A percentile compares a stretch with the other conserved stretches of the same genome.
phyloP scores from a whole-genome alignment of 53 echinoderm and acorn worm genomes.

The Hippasteria phrygiana region DNA sequence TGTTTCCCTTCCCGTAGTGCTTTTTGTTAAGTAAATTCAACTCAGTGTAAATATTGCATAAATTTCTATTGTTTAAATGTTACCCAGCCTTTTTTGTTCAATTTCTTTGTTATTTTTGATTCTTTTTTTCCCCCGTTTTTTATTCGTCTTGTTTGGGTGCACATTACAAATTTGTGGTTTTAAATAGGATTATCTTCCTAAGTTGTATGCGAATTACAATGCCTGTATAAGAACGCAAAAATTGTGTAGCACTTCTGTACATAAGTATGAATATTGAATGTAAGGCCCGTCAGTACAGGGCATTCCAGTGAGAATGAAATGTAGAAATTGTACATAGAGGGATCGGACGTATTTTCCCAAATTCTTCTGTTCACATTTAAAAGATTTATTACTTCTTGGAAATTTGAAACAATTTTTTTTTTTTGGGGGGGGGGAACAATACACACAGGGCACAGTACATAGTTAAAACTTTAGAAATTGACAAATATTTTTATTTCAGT shows the following conservation, averaged over 20 bases:
- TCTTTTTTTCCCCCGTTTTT: neutral
- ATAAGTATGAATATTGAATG: neutral
- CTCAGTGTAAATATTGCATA: constrained; percentile 49
- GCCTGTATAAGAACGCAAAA: constrained; percentile 32
- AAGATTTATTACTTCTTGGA: too few relatives aligned
- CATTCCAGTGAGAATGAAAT: constrained; percentile 11
- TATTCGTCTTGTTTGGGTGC: too few relatives aligned
- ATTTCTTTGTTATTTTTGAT: neutral
- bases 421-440: too few relatives aligned
- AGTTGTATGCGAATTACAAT: constrained; percentile 16
- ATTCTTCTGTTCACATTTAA: too few relatives aligned
- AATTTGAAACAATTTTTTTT: too few relatives aligned
- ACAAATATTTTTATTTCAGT: too few relatives aligned
- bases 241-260: constrained; percentile 3
- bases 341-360: too few relatives aligned
- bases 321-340: too few relatives aligned
- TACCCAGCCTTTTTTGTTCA: neutral
- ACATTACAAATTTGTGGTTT: neutral
- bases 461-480: too few relatives aligned
- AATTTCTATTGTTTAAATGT: constrained; percentile 33
- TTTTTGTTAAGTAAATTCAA: constrained; percentile 8
- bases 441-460: too few relatives aligned
- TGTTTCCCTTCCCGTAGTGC: neutral
- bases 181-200: too few relatives aligned
- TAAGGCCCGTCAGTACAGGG: neutral